A percentile compares a stretch with the other conserved stretches of the same genome.
Evolutionary conservation across 2,888 invertebrate species (phyloP).

Genomic region (Campoletis raptor): DNA sequence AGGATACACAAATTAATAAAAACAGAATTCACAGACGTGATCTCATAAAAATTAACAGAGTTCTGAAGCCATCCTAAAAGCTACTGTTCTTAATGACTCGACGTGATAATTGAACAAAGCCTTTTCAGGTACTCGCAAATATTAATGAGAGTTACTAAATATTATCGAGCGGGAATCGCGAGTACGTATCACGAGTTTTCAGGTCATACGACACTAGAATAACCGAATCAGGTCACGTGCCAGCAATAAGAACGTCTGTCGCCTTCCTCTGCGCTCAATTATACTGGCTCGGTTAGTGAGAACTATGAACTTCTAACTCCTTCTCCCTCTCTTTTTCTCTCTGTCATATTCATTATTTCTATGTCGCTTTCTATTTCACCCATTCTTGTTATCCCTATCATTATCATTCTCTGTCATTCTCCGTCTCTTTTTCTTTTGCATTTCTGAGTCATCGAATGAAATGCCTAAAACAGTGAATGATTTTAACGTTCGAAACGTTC

Average conservation of each 20-base stretch:
- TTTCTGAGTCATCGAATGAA: not conserved
- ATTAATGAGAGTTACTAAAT: conserved; percentile 9
- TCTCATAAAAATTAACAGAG: not conserved
- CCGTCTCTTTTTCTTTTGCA: too few species aligned
- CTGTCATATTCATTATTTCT: not conserved
- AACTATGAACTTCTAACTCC: conserved; percentile 24
- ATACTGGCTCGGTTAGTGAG: conserved; percentile 40
- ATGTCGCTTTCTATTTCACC: not conserved
- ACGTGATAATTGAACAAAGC: not conserved
- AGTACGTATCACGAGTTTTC: conserved; percentile 36
- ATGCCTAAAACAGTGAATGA: not conserved
- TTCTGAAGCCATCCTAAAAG: not conserved
- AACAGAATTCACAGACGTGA: not conserved
- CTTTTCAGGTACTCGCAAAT: not conserved
- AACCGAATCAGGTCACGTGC: conserved; percentile 63
- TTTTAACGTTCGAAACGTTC: not conserved
- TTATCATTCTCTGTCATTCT: not conserved
- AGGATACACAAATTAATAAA: not conserved
- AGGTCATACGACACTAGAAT: conserved; percentile 57
- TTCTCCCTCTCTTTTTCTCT: conserved; percentile 19
- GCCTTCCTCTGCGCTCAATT: conserved; percentile 51
- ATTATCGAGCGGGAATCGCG: conserved; percentile 19
- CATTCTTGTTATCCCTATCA: not conserved
- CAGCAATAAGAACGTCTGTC: conserved; percentile 58
- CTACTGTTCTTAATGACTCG: not conserved